phyloP scores from a whole-genome alignment of 2,888 invertebrate genomes.

The Magallana nippona region DNA sequence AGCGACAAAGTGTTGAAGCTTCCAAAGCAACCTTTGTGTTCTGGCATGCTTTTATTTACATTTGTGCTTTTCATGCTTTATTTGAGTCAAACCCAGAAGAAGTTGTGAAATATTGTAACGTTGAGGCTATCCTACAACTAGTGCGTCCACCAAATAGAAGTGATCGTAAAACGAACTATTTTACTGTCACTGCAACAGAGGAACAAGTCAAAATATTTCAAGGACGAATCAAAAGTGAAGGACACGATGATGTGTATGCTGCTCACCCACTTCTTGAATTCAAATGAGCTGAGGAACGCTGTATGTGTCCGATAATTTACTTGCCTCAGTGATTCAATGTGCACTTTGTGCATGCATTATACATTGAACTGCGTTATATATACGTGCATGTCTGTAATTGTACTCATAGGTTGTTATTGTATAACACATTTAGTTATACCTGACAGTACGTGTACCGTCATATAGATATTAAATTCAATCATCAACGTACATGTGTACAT shows the following conservation, averaged over 20 bases:
- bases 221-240: not conserved
- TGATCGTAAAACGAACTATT: not conserved
- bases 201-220: slow-evolving; percentile 11
- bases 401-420: too few relatives aligned
- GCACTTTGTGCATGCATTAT: too few relatives aligned
- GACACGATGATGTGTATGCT: not conserved
- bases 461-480: too few relatives aligned
- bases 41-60: slow-evolving; percentile 20
- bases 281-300: too few relatives aligned
- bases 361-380: too few relatives aligned
- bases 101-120: not conserved
- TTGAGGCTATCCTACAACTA: slow-evolving; percentile 6
- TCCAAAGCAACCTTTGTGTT: not conserved
- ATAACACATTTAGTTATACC: too few relatives aligned
- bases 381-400: too few relatives aligned
- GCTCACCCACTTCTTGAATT: not conserved
- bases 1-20: not conserved
- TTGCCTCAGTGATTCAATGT: too few relatives aligned
- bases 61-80: slow-evolving; percentile 7
- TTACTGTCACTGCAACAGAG: not conserved
- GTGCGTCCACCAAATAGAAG: not conserved
- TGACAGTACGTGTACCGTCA: too few relatives aligned
- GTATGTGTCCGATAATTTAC: too few relatives aligned
- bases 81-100: not conserved
- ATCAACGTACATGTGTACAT: too few relatives aligned